A percentile compares a stretch with the other conserved stretches of the same genome.
Conservation (phyloP, 2,888 invertebrate species). For the Thyatira batis region DNA sequence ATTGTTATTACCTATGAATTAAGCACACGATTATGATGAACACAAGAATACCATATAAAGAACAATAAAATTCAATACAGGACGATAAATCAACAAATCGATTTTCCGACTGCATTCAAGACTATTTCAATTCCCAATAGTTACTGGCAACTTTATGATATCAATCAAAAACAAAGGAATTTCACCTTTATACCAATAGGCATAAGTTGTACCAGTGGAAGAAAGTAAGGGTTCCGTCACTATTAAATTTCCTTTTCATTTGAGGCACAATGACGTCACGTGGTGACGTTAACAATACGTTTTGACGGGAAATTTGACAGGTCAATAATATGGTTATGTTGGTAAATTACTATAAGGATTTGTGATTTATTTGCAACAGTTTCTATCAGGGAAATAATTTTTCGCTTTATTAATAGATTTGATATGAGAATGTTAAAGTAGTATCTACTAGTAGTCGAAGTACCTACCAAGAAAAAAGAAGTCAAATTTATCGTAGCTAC, state of each 20-base stretch:
- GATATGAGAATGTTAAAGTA: background rate
- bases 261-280: slow-evolving; percentile 68
- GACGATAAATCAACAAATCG: slow-evolving; percentile 42
- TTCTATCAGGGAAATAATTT: background rate
- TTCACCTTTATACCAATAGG: slow-evolving; percentile 22
- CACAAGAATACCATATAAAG: slow-evolving; percentile 6
- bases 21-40: background rate
- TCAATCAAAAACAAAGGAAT: slow-evolving; percentile 18
- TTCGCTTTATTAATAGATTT: background rate
- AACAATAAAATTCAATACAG: slow-evolving; percentile 40
- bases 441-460: background rate
- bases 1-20: background rate
- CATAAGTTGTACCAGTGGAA: slow-evolving; percentile 12
- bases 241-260: slow-evolving; percentile 77
- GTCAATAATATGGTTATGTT: slow-evolving; percentile 46
- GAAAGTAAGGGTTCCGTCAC: slow-evolving; percentile 46
- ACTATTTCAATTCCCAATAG: slow-evolving; percentile 40
- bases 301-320: slow-evolving; percentile 69
- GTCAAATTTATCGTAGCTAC: no score
- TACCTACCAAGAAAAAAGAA: no score
- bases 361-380: background rate
- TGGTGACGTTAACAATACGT: slow-evolving; percentile 64
- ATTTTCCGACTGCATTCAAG: slow-evolving; percentile 45
- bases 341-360: slow-evolving; percentile 28
- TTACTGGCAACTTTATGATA: slow-evolving; percentile 24